Conservation (phyloP, 2,113 vertebrate genomes). For the Bos indicus region DNA sequence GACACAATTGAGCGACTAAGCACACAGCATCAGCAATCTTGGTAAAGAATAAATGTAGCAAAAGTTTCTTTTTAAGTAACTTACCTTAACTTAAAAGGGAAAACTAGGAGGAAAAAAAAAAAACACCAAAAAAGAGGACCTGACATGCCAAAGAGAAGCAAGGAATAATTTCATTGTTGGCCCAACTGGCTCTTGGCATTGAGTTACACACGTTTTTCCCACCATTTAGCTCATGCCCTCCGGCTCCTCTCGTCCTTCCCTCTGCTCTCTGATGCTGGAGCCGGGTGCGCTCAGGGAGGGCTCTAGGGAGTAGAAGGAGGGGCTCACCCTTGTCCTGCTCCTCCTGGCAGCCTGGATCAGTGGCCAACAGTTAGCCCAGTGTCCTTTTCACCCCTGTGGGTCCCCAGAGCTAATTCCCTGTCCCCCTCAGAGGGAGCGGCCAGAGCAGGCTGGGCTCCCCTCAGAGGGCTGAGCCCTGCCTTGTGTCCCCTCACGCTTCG, state of each 20-base stretch:
- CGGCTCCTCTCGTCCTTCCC: not conserved
- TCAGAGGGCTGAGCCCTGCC: not conserved
- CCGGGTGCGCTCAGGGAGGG: rapidly evolving
- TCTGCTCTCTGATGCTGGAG: not conserved
- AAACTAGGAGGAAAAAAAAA: not conserved
- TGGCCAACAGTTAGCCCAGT: not conserved
- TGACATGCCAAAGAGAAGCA: not conserved
- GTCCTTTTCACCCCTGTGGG: not conserved
- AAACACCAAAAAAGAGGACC: not conserved
- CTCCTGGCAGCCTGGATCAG: not conserved
- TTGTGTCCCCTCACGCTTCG: rapidly evolving
- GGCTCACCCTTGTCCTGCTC: not conserved
- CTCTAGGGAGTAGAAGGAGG: not conserved
- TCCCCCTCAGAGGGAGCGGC: not conserved
- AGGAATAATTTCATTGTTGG: not conserved
- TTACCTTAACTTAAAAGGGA: not conserved
- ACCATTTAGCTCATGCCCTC: not conserved
- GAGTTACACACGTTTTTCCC: rapidly evolving
- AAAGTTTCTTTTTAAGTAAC: not conserved
- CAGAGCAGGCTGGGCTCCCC: not conserved
- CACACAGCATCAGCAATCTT: not conserved
- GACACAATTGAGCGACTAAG: rapidly evolving
- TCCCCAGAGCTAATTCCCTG: not conserved
- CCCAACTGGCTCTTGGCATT: not conserved
- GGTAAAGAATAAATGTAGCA: not conserved